Evolutionary conservation across 2,113 vertebrate species (phyloP).

Genomic region (Dendrocopos noguchii): DNA sequence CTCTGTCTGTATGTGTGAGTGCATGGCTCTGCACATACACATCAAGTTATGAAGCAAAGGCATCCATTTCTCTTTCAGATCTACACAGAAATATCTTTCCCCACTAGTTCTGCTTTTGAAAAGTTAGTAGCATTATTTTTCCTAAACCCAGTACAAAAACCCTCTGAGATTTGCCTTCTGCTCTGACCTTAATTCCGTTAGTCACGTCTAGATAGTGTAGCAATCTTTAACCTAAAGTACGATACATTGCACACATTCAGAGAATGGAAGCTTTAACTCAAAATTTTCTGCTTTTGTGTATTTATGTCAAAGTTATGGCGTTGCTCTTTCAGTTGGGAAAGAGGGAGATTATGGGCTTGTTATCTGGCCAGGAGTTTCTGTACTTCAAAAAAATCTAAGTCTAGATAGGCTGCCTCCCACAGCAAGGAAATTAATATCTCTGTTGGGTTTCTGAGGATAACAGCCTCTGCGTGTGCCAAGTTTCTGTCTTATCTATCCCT

Average conservation of each 20-base stretch:
- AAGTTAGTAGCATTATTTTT: not conserved
- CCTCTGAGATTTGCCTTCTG: not conserved
- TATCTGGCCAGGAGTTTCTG: not conserved
- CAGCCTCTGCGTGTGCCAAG: not conserved
- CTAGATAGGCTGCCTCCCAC: not conserved
- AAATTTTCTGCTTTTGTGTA: not conserved
- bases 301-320: not conserved
- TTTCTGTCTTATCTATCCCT: not conserved
- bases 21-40: not conserved
- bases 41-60: not conserved
- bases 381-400: not conserved
- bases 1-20: not conserved
- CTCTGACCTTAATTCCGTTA: constrained; percentile 40
- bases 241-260: not conserved
- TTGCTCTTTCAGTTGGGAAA: not conserved
- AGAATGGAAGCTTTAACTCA: not conserved
- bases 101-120: not conserved
- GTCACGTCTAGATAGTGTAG: not conserved
- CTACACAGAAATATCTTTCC: not conserved
- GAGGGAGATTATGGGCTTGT: not conserved
- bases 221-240: not conserved
- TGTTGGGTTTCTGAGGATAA: constrained; percentile 14
- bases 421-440: not conserved
- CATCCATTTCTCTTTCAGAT: not conserved
- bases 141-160: not conserved